These are phyloP conservation scores for Zaprionus gabonicus DNA, from an alignment of 1,140 invertebrate genomes.

Conservation along the genomic window DNA sequence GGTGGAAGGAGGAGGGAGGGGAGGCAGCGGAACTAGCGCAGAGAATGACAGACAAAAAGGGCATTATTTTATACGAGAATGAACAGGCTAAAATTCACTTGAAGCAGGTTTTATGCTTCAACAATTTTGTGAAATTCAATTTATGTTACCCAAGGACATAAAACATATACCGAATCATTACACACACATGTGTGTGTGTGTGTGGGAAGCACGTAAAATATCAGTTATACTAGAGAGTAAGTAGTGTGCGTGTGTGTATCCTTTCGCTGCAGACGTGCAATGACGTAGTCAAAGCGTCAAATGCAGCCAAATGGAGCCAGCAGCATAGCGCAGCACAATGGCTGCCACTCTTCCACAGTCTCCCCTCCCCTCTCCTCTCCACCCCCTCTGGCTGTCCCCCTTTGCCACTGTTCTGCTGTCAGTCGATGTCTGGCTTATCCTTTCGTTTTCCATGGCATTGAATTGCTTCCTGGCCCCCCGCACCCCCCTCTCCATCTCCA, in stretches of 20 bases:
- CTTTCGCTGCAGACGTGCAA: conserved; percentile 62
- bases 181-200: conserved; percentile 51
- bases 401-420: not conserved
- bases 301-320: conserved; percentile 57
- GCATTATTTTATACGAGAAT: conserved; percentile 82
- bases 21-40: not conserved
- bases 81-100: conserved; percentile 81
- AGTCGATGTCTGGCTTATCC: conserved; percentile 66
- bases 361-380: too few relatives aligned
- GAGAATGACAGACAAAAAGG: conserved; percentile 76
- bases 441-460: conserved; percentile 76
- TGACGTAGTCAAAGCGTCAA: conserved; percentile 79
- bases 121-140: conserved; percentile 83
- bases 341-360: not conserved
- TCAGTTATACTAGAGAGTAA: conserved; percentile 67
- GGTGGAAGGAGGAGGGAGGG: not conserved
- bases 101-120: conserved; percentile 81
- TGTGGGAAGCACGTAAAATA: conserved; percentile 66
- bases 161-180: conserved; percentile 82
- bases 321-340: conserved; percentile 47
- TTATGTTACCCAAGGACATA: conserved; percentile 82
- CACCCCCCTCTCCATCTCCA: not conserved
- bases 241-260: not conserved
- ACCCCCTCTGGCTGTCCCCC: not conserved
- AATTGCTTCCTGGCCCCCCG: not conserved